These are phyloP conservation scores for Heliocidaris erythrogramma DNA, from an alignment of 35 echinoderm and acorn worm genomes.

Conservation along the genomic window DNA sequence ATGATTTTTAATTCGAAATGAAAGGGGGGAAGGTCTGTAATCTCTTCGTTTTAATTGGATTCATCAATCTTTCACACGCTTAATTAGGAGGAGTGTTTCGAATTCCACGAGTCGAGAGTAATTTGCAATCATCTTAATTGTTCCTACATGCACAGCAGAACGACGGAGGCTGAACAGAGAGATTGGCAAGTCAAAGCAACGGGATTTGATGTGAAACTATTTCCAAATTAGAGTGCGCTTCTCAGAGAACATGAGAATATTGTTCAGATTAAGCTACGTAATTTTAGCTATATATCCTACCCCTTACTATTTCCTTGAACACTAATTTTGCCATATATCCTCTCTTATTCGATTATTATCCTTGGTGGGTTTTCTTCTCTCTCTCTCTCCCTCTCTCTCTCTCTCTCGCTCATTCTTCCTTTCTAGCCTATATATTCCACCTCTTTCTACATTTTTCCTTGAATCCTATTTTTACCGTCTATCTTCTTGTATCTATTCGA, in stretches of 20 bases:
- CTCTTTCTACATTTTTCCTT: too few species aligned
- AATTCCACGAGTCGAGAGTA: slow-evolving; percentile 10
- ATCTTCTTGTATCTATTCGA: too few species aligned
- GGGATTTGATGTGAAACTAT: neutral
- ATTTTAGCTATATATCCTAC: neutral
- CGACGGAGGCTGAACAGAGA: neutral
- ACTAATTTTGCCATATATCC: neutral
- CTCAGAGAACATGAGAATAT: neutral
- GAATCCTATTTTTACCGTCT: too few species aligned
- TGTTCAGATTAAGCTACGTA: neutral
- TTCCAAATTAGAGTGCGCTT: neutral
- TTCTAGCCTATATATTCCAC: too few species aligned
- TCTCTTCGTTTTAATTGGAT: neutral
- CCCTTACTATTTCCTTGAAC: neutral
- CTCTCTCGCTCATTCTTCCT: neutral
- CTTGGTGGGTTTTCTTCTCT: neutral
- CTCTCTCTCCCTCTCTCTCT: neutral
- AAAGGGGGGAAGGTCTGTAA: neutral
- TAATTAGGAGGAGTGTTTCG: slow-evolving; percentile 13
- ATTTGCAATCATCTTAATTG: slow-evolving; percentile 32
- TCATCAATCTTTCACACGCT: slow-evolving; percentile 29
- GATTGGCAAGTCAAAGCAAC: neutral
- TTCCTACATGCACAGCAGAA: neutral
- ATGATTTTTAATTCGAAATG: neutral
- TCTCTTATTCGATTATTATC: neutral